Percentiles rank a stretch among this genome's conserved stretches.
Conservation (phyloP, 2,888 invertebrate genomes). For the Polietes domitor region DNA sequence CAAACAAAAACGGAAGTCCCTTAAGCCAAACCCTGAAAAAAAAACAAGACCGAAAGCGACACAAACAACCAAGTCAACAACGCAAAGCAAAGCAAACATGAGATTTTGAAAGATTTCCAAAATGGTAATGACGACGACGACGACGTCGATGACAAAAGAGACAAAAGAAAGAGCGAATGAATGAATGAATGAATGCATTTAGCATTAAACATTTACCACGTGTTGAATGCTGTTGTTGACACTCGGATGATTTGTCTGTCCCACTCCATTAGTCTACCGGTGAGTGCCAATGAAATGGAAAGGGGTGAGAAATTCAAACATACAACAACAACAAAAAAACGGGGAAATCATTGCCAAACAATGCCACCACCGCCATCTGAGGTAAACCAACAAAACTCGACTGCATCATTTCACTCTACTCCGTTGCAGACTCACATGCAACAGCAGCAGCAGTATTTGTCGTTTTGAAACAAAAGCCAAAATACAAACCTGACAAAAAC, state of each 20-base stretch:
- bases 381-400: constrained; percentile 48
- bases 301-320: constrained; percentile 47
- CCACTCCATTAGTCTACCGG: neutral
- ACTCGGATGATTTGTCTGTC: constrained; percentile 37
- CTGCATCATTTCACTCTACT: neutral
- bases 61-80: neutral
- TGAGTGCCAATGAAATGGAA: constrained; percentile 34
- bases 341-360: constrained; percentile 59
- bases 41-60: neutral
- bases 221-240: constrained; percentile 57
- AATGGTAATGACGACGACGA: constrained; percentile 2
- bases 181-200: constrained; percentile 54
- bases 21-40: constrained; percentile 55
- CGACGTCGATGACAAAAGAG: neutral
- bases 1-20: constrained; percentile 64
- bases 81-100: neutral
- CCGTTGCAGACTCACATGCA: neutral
- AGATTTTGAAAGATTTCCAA: constrained; percentile 15
- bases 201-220: constrained; percentile 59
- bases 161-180: constrained; percentile 35
- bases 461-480: constrained; percentile 18
- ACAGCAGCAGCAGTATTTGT: neutral
- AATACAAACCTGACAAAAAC: constrained; percentile 41
- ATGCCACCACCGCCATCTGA: constrained; percentile 53
- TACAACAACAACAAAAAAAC: neutral